Base-by-base conservation (phyloP, 1,140 invertebrate genomes). In the Drosophila varians region DNA sequence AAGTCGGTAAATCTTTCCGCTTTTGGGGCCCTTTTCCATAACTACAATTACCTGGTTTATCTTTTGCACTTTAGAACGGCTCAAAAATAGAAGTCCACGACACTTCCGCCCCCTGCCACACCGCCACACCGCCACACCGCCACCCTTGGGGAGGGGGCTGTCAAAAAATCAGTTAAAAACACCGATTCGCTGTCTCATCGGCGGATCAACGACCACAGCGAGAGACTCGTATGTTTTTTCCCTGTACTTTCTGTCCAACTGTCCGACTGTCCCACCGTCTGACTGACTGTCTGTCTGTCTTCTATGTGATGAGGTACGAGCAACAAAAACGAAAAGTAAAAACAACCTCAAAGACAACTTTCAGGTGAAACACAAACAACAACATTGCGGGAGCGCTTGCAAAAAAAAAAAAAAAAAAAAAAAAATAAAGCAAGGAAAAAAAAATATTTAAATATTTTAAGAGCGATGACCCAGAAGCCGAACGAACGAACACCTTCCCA, bases 401-500 rank as follows among this genome's bases (percentile, higher is more conserved):
- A 38, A 45, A 58, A 49, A 51, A 26, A 46, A 52, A 16, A 21
- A 47, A 31, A 40, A 40, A 68, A 47, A 6, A 16, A 16, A 7
- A 70, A 61, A 71, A 75, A 51, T 43, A 21, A 21, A 21, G 72
- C 66, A 69, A 83, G 51, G 51, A 68, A 71, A 75, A 31, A 76
- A 78, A 84, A 82, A 83, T 74, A 86, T 86, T 86, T 82, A 87
- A 86, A 86, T 86, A 86, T 87, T 87, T 87, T 86, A 74, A 86
- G 80, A 86, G 82, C 80, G 80, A 86, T 86, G 80, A 86, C 82
- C 80, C 80, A 86, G 69, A 87, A 84, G 80, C 76, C 73, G 46
- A 79, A 79, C 74, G 46, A 79, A 79, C 74, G 69, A 83, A 83
- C 78, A 83, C 78, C 78, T 83, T 83, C 74, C 66, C 61, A 36